These are phyloP conservation scores for Syrphus vitripennis DNA, from an alignment of 2,888 invertebrate species.

Conservation along the genomic window DNA sequence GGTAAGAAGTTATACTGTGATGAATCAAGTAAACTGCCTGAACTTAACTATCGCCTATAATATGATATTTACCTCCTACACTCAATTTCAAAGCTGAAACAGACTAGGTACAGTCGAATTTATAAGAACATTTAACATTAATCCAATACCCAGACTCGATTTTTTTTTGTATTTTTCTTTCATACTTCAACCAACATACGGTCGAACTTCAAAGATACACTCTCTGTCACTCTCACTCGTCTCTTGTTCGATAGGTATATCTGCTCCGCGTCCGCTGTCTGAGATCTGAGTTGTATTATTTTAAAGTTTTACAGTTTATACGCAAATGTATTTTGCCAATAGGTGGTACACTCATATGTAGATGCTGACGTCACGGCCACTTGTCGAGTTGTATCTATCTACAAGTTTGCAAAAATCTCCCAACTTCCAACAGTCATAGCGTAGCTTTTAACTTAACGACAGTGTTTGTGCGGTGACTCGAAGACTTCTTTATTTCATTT, in stretches of 20 bases:
- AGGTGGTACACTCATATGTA: not conserved
- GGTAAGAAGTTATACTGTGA: not conserved
- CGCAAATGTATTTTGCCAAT: not conserved
- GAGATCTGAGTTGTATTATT: constrained; percentile 34
- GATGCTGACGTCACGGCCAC: constrained; percentile 61
- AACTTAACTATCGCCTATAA: not conserved
- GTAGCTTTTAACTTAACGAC: constrained; percentile 63
- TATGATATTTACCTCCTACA: constrained; percentile 49
- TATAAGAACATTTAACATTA: constrained; percentile 16
- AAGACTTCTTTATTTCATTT: constrained; percentile 19
- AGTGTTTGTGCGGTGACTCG: constrained; percentile 38
- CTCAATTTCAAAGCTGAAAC: not conserved
- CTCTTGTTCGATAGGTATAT: not conserved
- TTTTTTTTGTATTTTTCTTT: not conserved
- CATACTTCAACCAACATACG: constrained; percentile 42
- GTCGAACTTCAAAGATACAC: constrained; percentile 34
- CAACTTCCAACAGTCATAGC: constrained; percentile 55
- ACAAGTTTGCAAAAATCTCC: constrained; percentile 55
- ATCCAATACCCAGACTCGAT: constrained; percentile 28
- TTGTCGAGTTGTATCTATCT: constrained; percentile 56
- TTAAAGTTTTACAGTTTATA: not conserved
- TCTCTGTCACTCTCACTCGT: not conserved
- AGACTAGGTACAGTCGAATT: constrained; percentile 14
- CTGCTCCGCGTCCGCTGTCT: too few relatives aligned
- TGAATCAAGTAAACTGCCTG: constrained; percentile 39